Percentiles rank a stretch among this genome's conserved stretches.
Conservation (phyloP, 2,113 vertebrate species). For the Amphilophus citrinellus region DNA sequence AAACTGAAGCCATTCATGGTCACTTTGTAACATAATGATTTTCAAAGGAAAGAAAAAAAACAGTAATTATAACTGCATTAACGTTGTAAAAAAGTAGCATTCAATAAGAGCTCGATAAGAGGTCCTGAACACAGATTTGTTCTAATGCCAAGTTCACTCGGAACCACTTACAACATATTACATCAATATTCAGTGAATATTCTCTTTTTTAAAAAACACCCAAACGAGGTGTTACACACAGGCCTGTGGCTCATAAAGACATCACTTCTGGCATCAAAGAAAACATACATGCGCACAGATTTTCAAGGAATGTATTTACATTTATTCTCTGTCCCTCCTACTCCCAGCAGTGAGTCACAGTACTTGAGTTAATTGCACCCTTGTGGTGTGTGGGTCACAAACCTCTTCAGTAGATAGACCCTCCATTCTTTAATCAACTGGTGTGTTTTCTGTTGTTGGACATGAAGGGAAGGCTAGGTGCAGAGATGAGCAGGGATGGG, state of each 20-base stretch:
- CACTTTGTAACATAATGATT: not conserved
- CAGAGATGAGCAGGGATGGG: conserved; percentile 1
- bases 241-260: not conserved
- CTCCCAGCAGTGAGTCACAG: conserved; percentile 54
- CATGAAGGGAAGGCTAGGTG: conserved; percentile 13
- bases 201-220: not conserved
- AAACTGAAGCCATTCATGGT: not conserved
- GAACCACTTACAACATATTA: not conserved
- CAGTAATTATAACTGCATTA: not conserved
- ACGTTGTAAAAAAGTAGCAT: not conserved
- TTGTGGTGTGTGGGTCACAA: conserved; percentile 48
- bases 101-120: not conserved
- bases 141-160: not conserved
- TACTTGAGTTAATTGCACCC: conserved; percentile 67
- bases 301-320: conserved; percentile 35
- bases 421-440: conserved; percentile 36
- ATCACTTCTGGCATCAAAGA: not conserved
- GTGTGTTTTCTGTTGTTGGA: conserved; percentile 6
- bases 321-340: conserved; percentile 2
- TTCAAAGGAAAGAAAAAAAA: not conserved
- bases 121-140: not conserved
- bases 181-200: not conserved
- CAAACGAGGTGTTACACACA: not conserved
- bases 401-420: conserved; percentile 59
- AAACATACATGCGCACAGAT: conserved; percentile 9